phyloP scores from a whole-genome alignment of 30 jellyfish, hydroid and myxozoan species.

The Pseudorhiza aurosa region DNA sequence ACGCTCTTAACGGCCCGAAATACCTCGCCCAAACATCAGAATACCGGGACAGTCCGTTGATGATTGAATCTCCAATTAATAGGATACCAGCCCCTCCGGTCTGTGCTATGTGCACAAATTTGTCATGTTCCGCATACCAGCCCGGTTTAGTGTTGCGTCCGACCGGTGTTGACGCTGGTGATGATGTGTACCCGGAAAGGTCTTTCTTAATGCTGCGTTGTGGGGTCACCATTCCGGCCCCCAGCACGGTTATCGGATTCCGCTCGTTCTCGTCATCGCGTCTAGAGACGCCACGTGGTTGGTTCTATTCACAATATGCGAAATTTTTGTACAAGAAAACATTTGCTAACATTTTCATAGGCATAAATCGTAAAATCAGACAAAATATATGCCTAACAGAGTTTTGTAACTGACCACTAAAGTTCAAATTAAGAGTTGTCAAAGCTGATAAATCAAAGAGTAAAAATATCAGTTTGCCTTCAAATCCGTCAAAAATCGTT shows the following conservation, averaged over 20 bases:
- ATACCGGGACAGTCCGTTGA: conserved; percentile 93
- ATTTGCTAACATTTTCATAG: too few relatives aligned
- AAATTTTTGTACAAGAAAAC: too few relatives aligned
- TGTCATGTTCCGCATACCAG: conserved; percentile 93
- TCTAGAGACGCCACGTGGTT: not conserved
- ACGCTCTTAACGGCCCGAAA: conserved; percentile 77
- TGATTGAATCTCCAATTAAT: conserved; percentile 89
- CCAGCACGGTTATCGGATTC: conserved; percentile 38
- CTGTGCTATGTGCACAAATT: conserved; percentile 90
- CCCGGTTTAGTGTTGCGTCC: conserved; percentile 90
- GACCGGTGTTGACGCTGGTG: conserved; percentile 90
- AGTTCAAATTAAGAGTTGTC: too few relatives aligned
- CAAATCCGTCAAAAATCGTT: too few relatives aligned
- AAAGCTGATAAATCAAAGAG: too few relatives aligned
- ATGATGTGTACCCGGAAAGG: conserved; percentile 79
- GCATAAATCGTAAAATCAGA: too few relatives aligned
- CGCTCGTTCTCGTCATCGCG: not conserved
- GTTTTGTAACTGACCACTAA: too few relatives aligned
- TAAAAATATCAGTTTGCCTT: too few relatives aligned
- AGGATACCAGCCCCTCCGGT: conserved; percentile 78
- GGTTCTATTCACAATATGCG: conserved; percentile 12
- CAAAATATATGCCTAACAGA: too few relatives aligned
- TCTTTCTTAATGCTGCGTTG: conserved; percentile 65
- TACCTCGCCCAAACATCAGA: conserved; percentile 81
- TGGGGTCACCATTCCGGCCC: conserved; percentile 78